Evolutionary conservation across 2,888 invertebrate species (phyloP).

Genomic region (Melikaiella ostensackeni): DNA sequence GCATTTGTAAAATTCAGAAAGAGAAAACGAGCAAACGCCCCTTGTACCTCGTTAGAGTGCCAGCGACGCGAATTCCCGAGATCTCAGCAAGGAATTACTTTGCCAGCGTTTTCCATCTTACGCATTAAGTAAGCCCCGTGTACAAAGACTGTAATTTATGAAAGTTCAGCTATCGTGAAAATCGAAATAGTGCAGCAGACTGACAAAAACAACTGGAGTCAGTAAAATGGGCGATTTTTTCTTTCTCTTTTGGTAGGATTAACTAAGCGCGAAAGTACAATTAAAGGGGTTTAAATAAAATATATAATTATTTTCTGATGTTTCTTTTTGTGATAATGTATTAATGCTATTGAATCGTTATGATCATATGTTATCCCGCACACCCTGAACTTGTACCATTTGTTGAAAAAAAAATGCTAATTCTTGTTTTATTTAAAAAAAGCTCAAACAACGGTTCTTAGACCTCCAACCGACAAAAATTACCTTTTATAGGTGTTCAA

Average conservation of each 20-base stretch:
- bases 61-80: conserved; percentile 5
- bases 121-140: background rate
- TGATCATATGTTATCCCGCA: too few relatives aligned
- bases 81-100: conserved; percentile 15
- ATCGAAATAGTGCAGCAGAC: background rate
- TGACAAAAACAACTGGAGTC: background rate
- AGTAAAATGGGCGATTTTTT: background rate
- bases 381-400: too few relatives aligned
- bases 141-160: conserved; percentile 2
- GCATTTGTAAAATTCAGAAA: conserved; percentile 40
- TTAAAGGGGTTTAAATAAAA: background rate
- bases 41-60: conserved; percentile 30
- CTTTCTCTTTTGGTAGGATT: background rate
- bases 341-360: too few relatives aligned
- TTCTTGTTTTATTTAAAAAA: too few relatives aligned
- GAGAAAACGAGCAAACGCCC: conserved; percentile 26
- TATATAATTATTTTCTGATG: too few relatives aligned
- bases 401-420: too few relatives aligned
- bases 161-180: conserved; percentile 8
- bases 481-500: too few relatives aligned
- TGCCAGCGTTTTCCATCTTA: conserved; percentile 30
- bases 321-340: too few relatives aligned
- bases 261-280: background rate
- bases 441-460: too few relatives aligned
- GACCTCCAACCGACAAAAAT: too few relatives aligned